Evolutionary conservation across 2,888 invertebrate genomes (phyloP).

Genomic region (Dryobota labecula): DNA sequence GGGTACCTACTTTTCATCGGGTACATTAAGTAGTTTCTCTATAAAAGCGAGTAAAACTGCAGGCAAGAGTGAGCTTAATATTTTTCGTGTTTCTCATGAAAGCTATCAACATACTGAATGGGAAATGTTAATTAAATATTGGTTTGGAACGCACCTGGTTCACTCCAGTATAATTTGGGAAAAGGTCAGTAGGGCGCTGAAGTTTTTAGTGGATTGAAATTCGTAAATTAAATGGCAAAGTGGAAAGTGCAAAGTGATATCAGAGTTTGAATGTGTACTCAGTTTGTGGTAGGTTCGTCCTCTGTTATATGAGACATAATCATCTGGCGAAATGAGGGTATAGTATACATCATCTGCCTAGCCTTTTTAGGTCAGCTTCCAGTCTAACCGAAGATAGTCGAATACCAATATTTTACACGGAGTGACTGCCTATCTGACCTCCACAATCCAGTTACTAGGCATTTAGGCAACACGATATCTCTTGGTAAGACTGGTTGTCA

Average conservation of each 20-base stretch:
- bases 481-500: no score
- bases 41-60: background rate
- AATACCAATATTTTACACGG: no score
- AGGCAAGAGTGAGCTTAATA: background rate
- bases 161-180: constrained; percentile 9
- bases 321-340: background rate
- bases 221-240: constrained; percentile 5
- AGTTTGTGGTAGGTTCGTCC: background rate
- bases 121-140: constrained; percentile 49
- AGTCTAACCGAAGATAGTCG: no score
- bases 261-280: background rate
- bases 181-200: constrained; percentile 31
- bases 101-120: constrained; percentile 10
- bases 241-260: constrained; percentile 14
- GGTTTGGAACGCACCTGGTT: constrained; percentile 15
- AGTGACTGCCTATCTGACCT: no score
- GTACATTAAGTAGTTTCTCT: no score
- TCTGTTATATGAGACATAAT: no score
- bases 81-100: background rate
- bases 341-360: no score
- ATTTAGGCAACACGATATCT: no score
- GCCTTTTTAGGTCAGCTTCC: no score
- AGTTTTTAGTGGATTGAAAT: constrained; percentile 34
- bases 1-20: no score
- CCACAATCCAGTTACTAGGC: no score